phyloP scores from a whole-genome alignment of 2,888 invertebrate genomes.

The Zonitis immaculata region DNA sequence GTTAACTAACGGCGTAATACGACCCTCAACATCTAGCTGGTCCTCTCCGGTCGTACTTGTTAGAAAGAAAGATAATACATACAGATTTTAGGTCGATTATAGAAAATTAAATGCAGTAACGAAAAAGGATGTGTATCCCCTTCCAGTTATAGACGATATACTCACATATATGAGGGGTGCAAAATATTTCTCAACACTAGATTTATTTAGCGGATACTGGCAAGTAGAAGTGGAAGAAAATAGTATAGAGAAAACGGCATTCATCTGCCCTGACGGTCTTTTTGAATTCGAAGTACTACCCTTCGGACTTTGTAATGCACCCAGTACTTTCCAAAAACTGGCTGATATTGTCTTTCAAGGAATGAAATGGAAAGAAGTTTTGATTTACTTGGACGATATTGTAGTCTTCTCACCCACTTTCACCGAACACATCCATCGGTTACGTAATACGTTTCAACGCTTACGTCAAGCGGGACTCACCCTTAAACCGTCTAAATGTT shows the following conservation, averaged over 20 bases:
- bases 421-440: no score
- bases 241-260: slow-evolving; percentile 22
- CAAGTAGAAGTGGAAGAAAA: slow-evolving; percentile 17
- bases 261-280: slow-evolving; percentile 21
- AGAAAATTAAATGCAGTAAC: slow-evolving; percentile 20
- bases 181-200: slow-evolving; percentile 23
- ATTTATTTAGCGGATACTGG: slow-evolving; percentile 26
- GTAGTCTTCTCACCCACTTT: no score
- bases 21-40: not conserved
- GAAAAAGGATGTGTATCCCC: slow-evolving; percentile 21
- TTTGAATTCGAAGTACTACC: slow-evolving; percentile 24
- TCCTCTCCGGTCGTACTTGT: not conserved
- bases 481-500: no score
- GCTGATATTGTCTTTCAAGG: slow-evolving; percentile 21
- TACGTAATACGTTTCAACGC: no score
- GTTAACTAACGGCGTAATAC: not conserved
- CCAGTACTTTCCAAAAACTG: slow-evolving; percentile 24
- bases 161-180: slow-evolving; percentile 19
- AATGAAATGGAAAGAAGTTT: no score
- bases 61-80: not conserved
- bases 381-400: no score
- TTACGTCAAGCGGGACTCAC: no score
- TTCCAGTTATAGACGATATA: slow-evolving; percentile 25
- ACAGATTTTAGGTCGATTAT: slow-evolving; percentile 15
- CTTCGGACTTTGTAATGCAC: slow-evolving; percentile 28